Evolutionary conservation across 2,113 vertebrate species (phyloP), one percentile per base, ranked within the genome.

Genomic region (Diphyllodes magnificus): DNA sequence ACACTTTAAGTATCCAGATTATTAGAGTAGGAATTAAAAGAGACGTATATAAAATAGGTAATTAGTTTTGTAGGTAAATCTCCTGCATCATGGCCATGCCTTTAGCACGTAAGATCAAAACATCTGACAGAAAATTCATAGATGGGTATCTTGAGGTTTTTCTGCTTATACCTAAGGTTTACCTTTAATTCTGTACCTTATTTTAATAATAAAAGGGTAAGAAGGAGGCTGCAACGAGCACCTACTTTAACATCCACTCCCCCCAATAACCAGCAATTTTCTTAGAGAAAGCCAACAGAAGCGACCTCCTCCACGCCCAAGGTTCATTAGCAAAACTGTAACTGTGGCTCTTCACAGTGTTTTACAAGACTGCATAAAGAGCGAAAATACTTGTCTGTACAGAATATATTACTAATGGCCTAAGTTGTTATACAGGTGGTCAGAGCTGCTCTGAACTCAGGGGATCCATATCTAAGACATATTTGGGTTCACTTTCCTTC

Each of bases 401-500:
- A 65, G 39, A 95, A 87, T 33, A 35, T 19, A 33, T 73, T 54
- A 93, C 75, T 86, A 86, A 37, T 50, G 16, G 78, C 64, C 75
- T 39, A 73, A 82, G 49, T 42, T 44, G 51, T 79, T 75, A 66
- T 8, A 45, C 12, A 76, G 24, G 73, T 69, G 77, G 24, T 57
- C 86, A 75, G 89, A 89, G 86, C 23, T 86, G 82, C 75, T 82
- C 87, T 21, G 16, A 69, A 82, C 68, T 88, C 39, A 65, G 44
- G 70, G 77, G 91, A 93, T 61, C 50, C 2, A 65, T 66, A 96
- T 33, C 81, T 88, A 61, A 57, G 71, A 92, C 90, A 93, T 28
- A 10, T 91, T 93, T 93, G 82, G 63, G 33, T 88, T 88, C 85
- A 69, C 39, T 91, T 96, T 90, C 66, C 68, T 86, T 82, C 92